Base-by-base conservation (phyloP, 2,888 invertebrate genomes). In the Meandrusa payeni region DNA sequence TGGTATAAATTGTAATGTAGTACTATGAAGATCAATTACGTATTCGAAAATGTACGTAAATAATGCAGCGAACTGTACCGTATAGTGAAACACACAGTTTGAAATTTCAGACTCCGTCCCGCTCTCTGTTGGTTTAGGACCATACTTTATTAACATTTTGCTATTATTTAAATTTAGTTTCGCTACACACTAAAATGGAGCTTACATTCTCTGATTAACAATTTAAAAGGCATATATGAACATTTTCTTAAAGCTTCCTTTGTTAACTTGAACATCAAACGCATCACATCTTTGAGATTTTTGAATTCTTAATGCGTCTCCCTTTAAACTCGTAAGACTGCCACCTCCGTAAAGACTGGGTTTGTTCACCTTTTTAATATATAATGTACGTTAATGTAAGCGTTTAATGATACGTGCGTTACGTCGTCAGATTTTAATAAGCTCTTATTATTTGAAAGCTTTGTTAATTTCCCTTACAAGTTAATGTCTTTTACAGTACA, bases 91-190 rank as follows among this genome's bases (percentile, higher is more conserved):
- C 42, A 39, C 41, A 44, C 41, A 46, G 45, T 47, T 55, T 46
- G 52, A 52, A 51, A 49, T 50, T 53, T 41, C 42, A 49, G 48
- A 49, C 41, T 51, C 31, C 23, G 34, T 15, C 39, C 22, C 42
- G 38, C 32, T 24, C 47, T 45, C 41, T 55, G 56, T 58, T 56
- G 51, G 59, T 57, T 57, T 58, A 58, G 57, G 52, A 49, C 48
- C 43, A 40, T 23, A 50, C 48, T 54, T 57, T 57, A 56, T 54
- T 57, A 57, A 52, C 44, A 55, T 55, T 61, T 55, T 43, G 54
- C 52, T 60, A 53, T 50, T 57, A 61, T 63, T 61, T 64, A 62
- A 67, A 67, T 63, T 60, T 54, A 58, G 59, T 58, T 55, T 54
- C 52, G 54, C 58, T 54, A 54, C 41, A 46, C 40, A 54, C 52